Evolutionary conservation across 1,140 invertebrate genomes (phyloP).

Genomic region (Telenomus remus): DNA sequence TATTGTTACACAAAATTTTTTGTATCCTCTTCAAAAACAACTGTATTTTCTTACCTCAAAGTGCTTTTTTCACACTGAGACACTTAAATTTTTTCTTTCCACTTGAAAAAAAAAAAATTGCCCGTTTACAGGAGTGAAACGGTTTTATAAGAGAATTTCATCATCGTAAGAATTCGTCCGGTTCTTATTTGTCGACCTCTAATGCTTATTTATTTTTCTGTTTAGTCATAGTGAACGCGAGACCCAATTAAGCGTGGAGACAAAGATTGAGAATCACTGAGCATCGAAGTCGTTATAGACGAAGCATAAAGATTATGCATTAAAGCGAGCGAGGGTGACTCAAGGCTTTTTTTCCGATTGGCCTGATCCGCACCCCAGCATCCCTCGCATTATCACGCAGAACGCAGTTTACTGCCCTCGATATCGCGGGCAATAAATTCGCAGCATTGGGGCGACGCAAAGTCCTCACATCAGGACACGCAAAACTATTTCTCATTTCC

Average conservation of each 20-base stretch:
- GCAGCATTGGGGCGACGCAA: conserved; percentile 22
- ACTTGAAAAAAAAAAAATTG: not conserved
- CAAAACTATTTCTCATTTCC: conserved; percentile 37
- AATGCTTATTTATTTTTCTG: not conserved
- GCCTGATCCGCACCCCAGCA: conserved; percentile 40
- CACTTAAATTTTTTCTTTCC: conserved; percentile 4
- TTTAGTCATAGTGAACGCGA: not conserved
- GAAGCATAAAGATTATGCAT: conserved; percentile 39
- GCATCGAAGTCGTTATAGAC: conserved; percentile 30
- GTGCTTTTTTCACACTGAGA: not conserved
- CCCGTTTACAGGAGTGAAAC: not conserved
- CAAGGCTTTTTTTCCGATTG: conserved; percentile 44
- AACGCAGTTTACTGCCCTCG: conserved; percentile 30
- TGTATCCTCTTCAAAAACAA: conserved; percentile 24
- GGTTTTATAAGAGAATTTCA: not conserved
- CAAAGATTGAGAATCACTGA: conserved; percentile 42
- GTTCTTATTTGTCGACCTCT: no score
- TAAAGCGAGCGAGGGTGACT: conserved; percentile 40
- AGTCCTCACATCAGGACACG: conserved; percentile 22
- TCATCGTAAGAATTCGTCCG: not conserved
- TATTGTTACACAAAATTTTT: conserved; percentile 35
- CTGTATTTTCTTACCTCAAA: conserved; percentile 21
- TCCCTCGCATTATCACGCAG: conserved; percentile 23
- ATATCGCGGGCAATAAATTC: conserved; percentile 32
- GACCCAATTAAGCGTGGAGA: conserved; percentile 10